Evolutionary conservation across 92 coral and sea anemone species (phyloP), one percentile per base, ranked within the genome.

Genomic region (Plumapathes pennacea): DNA sequence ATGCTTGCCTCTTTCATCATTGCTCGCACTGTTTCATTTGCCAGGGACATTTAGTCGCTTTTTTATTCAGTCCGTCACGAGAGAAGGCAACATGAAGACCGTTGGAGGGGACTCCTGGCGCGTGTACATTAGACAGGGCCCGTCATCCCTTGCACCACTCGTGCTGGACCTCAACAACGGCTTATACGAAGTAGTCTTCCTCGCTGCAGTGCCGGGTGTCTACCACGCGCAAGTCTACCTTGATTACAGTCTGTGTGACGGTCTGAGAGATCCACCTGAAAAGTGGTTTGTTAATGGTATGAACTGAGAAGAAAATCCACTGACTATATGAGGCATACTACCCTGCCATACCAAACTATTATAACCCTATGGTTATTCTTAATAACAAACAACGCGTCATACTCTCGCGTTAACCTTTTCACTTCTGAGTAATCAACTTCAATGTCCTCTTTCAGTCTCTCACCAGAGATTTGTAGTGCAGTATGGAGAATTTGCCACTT

Each of bases 41-140:
- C 21, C 85, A 46, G 85, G 85, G 24, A 67, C 47, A 4, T 84
- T 84, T 28, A 81, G 81, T 42, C 78, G 80, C 9, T 64, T 85
- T 19, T 75, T 82, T 78, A 85, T 85, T 36, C 84, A 85, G 50
- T 81, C 95, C 18, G 84, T 78, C 36, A 69, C 43, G 36, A 20
- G 56, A 15, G 40, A 53, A 41, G 84, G 81, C 10, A 50, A 39
- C 14, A 65, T 6, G 5, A 85, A 85, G 31, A 29, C 38, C 5
- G 31, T 38, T 13, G 95, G 95, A 6, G 95, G 95, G 6, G 95
- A 85, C 62, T 74, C 95, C 3, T 85, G 95, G 95, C 67, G 84
- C 29, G 78, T 85, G 21, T 75, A 69, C 75, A 57, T 76, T 17
- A 57, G 81, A 33, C 49, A 67, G 58, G 85, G 85, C n/a, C 80